Evolutionary conservation across 2,888 invertebrate genomes (phyloP).

Genomic region (Conomelus anceps): DNA sequence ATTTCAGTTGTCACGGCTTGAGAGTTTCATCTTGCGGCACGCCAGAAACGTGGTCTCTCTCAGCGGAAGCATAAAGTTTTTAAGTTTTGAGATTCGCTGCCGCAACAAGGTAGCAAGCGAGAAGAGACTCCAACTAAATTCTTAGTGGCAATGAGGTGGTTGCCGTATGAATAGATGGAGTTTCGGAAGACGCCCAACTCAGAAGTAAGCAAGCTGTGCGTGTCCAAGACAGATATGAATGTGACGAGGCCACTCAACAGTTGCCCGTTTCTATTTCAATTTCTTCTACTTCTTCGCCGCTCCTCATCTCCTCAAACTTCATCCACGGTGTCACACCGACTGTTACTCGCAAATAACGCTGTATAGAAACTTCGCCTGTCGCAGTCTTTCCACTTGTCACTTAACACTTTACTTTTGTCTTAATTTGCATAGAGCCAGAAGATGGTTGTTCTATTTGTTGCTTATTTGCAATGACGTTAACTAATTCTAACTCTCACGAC

Average conservation of each 20-base stretch:
- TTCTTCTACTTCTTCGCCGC: neutral
- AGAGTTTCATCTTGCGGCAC: neutral
- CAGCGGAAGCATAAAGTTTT: neutral
- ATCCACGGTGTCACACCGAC: neutral
- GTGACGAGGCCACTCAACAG: constrained; percentile 2
- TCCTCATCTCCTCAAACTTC: neutral
- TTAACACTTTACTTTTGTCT: neutral
- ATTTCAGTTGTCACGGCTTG: neutral
- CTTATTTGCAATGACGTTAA: neutral
- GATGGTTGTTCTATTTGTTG: neutral
- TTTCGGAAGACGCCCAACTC: neutral
- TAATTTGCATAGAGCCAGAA: neutral
- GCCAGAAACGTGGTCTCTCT: no score
- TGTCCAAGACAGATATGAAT: constrained; percentile 7
- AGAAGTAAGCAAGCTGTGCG: neutral
- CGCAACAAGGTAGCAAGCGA: neutral
- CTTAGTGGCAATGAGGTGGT: neutral
- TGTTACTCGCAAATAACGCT: neutral
- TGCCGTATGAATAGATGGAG: neutral
- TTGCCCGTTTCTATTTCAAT: neutral
- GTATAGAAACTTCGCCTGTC: neutral
- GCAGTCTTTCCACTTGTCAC: neutral
- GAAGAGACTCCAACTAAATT: neutral
- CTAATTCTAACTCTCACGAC: neutral
- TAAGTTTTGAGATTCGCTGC: neutral